Evolutionary conservation across 2,888 invertebrate genomes (phyloP).

Genomic region (Spodoptera littoralis): DNA sequence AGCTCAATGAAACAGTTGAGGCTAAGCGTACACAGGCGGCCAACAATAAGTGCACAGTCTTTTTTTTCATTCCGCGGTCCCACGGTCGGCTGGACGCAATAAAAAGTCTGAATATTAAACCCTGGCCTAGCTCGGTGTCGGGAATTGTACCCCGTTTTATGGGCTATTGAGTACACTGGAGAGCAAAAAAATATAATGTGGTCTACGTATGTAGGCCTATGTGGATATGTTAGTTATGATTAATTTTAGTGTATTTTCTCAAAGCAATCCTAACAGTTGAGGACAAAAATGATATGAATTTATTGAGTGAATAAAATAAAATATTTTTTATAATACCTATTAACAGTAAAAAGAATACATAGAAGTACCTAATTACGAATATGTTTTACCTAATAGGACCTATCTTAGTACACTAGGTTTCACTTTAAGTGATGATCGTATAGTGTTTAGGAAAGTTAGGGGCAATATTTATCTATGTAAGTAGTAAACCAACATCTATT

Average conservation of each 20-base stretch:
- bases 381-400: background rate
- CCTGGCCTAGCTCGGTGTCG: slow-evolving; percentile 58
- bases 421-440: slow-evolving; percentile 16
- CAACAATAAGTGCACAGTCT: slow-evolving; percentile 55
- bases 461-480: slow-evolving; percentile 41
- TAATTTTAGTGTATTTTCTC: background rate
- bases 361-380: background rate
- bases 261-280: no score
- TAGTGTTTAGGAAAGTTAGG: slow-evolving; percentile 29
- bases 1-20: slow-evolving; percentile 22
- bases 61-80: slow-evolving; percentile 64
- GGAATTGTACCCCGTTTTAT: slow-evolving; percentile 64
- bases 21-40: slow-evolving; percentile 32
- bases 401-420: slow-evolving; percentile 8
- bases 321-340: no score
- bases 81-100: slow-evolving; percentile 66
- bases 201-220: slow-evolving; percentile 13
- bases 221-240: background rate
- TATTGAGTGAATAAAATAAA: no score
- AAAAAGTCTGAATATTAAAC: slow-evolving; percentile 69
- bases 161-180: slow-evolving; percentile 52
- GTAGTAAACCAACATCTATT: slow-evolving; percentile 3
- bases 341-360: no score
- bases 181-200: slow-evolving; percentile 22
- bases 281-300: no score